These are phyloP conservation scores for Drosophila saltans DNA, from an alignment of 1,140 invertebrate species.

Conservation along the genomic window DNA sequence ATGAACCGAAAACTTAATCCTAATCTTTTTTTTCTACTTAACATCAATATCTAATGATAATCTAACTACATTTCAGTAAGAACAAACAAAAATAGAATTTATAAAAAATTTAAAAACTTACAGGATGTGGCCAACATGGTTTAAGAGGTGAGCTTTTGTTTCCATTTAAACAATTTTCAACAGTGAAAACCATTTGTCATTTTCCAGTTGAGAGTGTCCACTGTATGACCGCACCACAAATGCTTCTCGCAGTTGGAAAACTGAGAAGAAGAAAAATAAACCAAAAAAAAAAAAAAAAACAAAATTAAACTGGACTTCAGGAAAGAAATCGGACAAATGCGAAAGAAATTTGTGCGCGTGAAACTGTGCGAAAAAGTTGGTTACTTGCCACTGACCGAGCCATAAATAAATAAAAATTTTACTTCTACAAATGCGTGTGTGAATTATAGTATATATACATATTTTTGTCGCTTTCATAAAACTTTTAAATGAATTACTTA, in stretches of 20 bases:
- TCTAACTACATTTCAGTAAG: too few species aligned
- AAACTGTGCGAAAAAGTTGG: constrained; percentile 48
- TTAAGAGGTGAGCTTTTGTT: neutral
- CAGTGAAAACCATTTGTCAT: constrained; percentile 3
- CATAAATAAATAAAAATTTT: constrained; percentile 77
- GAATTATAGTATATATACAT: constrained; percentile 40
- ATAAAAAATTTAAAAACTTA: too few species aligned
- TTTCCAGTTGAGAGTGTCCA: neutral
- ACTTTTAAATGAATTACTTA: constrained; percentile 73
- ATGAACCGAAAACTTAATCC: too few species aligned
- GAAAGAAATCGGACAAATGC: constrained; percentile 37
- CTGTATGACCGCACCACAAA: constrained; percentile 2
- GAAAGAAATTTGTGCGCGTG: constrained; percentile 53
- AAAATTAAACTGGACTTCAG: neutral
- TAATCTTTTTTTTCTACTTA: too few species aligned
- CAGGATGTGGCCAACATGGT: neutral
- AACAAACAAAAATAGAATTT: too few species aligned
- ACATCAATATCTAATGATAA: too few species aligned
- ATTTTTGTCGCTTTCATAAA: constrained; percentile 39
- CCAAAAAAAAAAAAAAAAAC: neutral
- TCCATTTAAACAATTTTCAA: neutral
- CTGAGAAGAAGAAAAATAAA: neutral
- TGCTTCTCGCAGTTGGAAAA: neutral
- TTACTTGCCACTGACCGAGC: constrained; percentile 33
- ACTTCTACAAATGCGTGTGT: constrained; percentile 45